phyloP scores from a whole-genome alignment of 2,888 invertebrate species.

The Cerceris rybyensis region DNA sequence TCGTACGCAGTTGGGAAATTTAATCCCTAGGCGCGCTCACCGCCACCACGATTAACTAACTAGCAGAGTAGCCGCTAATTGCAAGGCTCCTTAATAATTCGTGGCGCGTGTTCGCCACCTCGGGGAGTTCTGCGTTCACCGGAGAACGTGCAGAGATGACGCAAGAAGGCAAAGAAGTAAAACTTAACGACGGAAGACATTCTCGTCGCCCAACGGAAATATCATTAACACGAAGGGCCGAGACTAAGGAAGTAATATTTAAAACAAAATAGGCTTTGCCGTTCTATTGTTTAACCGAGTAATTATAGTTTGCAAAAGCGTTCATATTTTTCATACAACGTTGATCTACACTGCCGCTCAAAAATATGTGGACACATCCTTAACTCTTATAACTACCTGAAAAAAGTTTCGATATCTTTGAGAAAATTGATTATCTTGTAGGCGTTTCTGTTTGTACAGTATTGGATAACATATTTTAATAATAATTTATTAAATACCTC shows the following conservation, averaged over 20 bases:
- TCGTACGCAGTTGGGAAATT: conserved; percentile 49
- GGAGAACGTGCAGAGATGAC: conserved; percentile 27
- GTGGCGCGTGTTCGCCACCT: conserved; percentile 64
- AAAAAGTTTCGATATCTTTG: too few relatives aligned
- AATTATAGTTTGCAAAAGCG: background rate
- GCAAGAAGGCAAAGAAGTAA: conserved; percentile 37
- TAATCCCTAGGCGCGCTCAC: conserved; percentile 52
- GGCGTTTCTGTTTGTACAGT: too few relatives aligned
- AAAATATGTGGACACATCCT: too few relatives aligned
- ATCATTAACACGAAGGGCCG: background rate
- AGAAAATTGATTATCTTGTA: too few relatives aligned
- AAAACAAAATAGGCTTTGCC: too few relatives aligned
- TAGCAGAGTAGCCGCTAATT: conserved; percentile 66
- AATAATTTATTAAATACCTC: too few relatives aligned
- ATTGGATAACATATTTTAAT: too few relatives aligned
- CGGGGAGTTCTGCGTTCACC: conserved; percentile 55
- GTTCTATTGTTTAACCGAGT: background rate
- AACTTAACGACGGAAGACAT: background rate
- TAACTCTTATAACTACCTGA: too few relatives aligned
- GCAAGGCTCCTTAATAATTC: conserved; percentile 71
- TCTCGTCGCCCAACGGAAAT: background rate
- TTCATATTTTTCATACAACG: background rate
- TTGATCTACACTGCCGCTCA: too few relatives aligned
- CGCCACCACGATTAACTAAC: conserved; percentile 59
- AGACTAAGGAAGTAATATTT: too few relatives aligned